These are phyloP conservation scores for Patiria miniata DNA, from an alignment of 35 echinoderm and acorn worm species.

Conservation along the genomic window DNA sequence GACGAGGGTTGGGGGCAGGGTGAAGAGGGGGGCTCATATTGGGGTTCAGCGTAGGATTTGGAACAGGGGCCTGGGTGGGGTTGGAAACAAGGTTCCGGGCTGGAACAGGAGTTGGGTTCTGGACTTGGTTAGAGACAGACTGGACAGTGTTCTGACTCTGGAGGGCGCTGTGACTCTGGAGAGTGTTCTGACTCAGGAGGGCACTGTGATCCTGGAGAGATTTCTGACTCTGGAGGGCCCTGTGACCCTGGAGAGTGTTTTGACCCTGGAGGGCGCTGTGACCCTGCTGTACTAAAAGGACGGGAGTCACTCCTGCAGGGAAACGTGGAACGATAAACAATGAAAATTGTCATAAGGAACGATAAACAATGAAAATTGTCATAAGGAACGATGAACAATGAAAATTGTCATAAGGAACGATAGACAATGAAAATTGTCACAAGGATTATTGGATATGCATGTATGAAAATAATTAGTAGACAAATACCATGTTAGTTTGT, in stretches of 20 bases:
- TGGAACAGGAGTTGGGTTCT: no score
- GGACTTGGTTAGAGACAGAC: background rate
- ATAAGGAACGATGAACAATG: no score
- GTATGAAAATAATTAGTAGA: no score
- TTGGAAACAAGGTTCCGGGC: background rate
- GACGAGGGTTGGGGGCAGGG: background rate
- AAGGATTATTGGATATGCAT: no score
- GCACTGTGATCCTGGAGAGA: no score
- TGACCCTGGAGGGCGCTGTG: background rate
- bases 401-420: no score
- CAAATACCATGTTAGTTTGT: no score
- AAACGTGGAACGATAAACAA: background rate
- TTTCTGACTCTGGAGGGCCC: no score
- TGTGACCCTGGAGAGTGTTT: background rate
- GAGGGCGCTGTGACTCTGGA: background rate
- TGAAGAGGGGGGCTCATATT: background rate
- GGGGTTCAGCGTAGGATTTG: background rate
- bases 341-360: no score
- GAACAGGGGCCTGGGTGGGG: background rate
- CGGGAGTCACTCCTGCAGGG: background rate
- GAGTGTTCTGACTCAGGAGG: no score
- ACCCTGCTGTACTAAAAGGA: background rate
- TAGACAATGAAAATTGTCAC: no score
- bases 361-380: no score
- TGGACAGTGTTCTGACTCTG: background rate